phyloP scores from a whole-genome alignment of 2,888 invertebrate genomes.

The Nephrotoma appendiculata region DNA sequence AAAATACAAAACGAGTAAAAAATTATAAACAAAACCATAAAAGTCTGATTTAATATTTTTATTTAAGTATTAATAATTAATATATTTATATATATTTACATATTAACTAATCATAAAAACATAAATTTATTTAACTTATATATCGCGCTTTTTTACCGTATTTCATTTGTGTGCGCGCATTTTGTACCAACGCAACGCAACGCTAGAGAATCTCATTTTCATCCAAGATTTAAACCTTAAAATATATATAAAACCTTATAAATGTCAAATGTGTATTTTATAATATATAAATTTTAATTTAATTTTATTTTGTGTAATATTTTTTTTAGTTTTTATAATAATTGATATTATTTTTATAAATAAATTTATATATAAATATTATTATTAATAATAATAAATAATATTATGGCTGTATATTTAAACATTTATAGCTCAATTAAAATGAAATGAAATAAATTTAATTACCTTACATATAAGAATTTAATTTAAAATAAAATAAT shows the following conservation, averaged over 20 bases:
- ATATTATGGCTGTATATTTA: background rate
- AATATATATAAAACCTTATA: background rate
- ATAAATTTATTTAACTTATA: background rate
- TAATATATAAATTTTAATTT: background rate
- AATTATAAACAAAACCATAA: background rate
- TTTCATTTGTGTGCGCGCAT: background rate
- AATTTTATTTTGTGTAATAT: background rate
- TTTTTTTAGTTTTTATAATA: background rate
- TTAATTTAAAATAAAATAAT: background rate
- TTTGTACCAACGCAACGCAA: background rate
- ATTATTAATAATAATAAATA: background rate
- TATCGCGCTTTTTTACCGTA: background rate
- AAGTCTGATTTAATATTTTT: background rate
- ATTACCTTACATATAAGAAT: background rate
- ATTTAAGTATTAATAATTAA: background rate
- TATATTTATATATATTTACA: background rate
- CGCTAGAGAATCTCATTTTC: background rate
- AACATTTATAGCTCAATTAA: background rate
- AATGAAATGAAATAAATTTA: background rate
- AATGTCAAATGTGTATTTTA: background rate
- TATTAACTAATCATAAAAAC: background rate
- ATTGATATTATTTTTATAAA: background rate
- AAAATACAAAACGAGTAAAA: background rate
- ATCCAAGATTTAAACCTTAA: background rate
- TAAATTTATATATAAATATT: background rate